Percentiles rank a stretch among this genome's conserved stretches.
Evolutionary conservation across 2,888 invertebrate species (phyloP).

Genomic region (Oasisia sp.): DNA sequence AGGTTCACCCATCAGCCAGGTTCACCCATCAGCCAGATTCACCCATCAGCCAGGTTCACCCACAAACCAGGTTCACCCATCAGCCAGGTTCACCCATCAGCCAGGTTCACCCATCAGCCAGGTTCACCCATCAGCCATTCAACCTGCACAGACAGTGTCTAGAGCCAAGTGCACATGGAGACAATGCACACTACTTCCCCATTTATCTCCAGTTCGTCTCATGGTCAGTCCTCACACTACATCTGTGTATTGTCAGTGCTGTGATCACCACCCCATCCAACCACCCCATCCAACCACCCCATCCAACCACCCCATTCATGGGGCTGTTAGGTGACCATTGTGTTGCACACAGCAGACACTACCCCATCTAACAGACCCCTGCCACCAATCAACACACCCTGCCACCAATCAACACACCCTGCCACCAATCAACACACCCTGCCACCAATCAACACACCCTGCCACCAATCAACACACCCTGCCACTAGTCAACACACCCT

Average conservation of each 20-base stretch:
- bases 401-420: not conserved
- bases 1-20: no score
- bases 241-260: not conserved
- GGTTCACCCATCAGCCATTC: not conserved
- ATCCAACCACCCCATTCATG: not conserved
- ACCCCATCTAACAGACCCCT: not conserved
- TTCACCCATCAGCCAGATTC: no score
- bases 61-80: no score
- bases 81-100: no score
- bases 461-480: not conserved
- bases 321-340: not conserved
- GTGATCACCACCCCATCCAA: not conserved
- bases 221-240: not conserved
- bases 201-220: not conserved
- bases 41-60: no score
- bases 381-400: not conserved
- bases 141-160: not conserved
- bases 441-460: not conserved
- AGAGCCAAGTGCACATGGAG: not conserved
- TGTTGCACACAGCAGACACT: not conserved
- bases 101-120: not conserved
- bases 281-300: not conserved
- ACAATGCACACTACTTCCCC: conserved; percentile 20
- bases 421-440: not conserved
- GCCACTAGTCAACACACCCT: not conserved